A percentile compares a stretch with the other conserved stretches of the same genome.
phyloP scores from a whole-genome alignment of 2,797 vertebrate genomes.

The Bovichtus diacanthus region DNA sequence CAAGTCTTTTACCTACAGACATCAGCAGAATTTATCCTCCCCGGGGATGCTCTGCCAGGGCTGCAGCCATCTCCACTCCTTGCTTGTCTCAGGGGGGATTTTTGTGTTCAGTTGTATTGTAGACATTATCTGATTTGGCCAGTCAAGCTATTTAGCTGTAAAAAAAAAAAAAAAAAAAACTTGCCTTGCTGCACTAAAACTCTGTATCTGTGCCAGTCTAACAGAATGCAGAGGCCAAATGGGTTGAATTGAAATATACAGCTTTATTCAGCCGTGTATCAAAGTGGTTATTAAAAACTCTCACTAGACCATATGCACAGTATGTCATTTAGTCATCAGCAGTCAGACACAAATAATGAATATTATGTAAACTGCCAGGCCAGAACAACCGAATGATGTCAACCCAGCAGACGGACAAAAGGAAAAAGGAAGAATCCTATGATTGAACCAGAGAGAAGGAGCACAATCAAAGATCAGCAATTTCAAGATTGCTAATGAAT shows the following conservation, averaged over 20 bases:
- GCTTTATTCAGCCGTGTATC: constrained; percentile 8
- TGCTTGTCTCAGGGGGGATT: not conserved
- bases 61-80: not conserved
- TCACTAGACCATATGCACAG: constrained; percentile 7
- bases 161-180: too few relatives aligned
- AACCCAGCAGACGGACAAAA: not conserved
- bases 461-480: too few relatives aligned
- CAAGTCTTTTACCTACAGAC: not conserved
- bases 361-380: not conserved
- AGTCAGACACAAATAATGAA: not conserved
- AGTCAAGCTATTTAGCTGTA: not conserved
- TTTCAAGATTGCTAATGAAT: too few relatives aligned
- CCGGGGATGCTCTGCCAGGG: not conserved
- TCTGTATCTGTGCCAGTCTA: not conserved
- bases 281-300: constrained; percentile 16
- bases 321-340: constrained; percentile 11
- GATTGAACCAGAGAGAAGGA: too few relatives aligned
- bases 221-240: not conserved
- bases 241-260: not conserved
- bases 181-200: not conserved
- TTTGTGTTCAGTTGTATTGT: not conserved
- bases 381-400: not conserved
- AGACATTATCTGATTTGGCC: not conserved
- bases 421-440: not conserved
- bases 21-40: not conserved